A percentile compares a stretch with the other conserved stretches of the same genome.
phyloP scores from a whole-genome alignment of 2,113 vertebrate genomes.

The Heptranchias perlo region DNA sequence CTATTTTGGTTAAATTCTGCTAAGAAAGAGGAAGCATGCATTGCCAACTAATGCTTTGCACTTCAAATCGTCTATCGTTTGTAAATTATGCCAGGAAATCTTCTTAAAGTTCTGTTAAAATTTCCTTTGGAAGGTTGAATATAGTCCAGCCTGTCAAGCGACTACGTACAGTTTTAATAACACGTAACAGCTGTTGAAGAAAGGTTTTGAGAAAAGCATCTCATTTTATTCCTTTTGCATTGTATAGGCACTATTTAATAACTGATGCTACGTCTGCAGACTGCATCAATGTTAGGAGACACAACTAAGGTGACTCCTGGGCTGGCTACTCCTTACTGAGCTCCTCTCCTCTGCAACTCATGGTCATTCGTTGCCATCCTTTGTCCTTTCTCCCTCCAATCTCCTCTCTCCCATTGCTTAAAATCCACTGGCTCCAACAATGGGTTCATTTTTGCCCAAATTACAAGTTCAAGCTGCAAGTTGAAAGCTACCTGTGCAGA shows the following conservation, averaged over 20 bases:
- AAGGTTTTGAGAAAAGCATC: constrained; percentile 71
- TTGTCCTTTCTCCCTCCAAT: not conserved
- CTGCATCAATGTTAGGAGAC: not conserved
- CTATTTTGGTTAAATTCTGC: constrained; percentile 74
- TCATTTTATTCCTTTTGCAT: constrained; percentile 55
- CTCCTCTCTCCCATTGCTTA: not conserved
- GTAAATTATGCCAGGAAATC: constrained; percentile 80
- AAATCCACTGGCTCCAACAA: not conserved
- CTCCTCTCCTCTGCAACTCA: not conserved
- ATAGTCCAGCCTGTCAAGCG: constrained; percentile 72
- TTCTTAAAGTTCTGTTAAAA: constrained; percentile 82
- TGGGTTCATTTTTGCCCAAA: not conserved
- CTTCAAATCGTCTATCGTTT: constrained; percentile 76
- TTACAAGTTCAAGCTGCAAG: not conserved
- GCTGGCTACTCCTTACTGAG: not conserved
- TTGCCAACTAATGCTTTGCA: constrained; percentile 91
- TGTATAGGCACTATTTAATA: constrained; percentile 60
- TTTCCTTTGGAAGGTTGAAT: constrained; percentile 79
- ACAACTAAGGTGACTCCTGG: not conserved
- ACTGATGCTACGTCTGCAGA: constrained; percentile 64
- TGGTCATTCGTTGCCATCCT: not conserved
- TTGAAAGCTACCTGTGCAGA: not conserved
- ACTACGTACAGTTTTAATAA: constrained; percentile 69
- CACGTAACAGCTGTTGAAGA: constrained; percentile 84
- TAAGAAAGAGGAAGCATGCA: constrained; percentile 74